A percentile compares a stretch with the other conserved stretches of the same genome.
These are phyloP conservation scores for Pyrgus malvae DNA, from an alignment of 2,888 invertebrate genomes.

Conservation along the genomic window DNA sequence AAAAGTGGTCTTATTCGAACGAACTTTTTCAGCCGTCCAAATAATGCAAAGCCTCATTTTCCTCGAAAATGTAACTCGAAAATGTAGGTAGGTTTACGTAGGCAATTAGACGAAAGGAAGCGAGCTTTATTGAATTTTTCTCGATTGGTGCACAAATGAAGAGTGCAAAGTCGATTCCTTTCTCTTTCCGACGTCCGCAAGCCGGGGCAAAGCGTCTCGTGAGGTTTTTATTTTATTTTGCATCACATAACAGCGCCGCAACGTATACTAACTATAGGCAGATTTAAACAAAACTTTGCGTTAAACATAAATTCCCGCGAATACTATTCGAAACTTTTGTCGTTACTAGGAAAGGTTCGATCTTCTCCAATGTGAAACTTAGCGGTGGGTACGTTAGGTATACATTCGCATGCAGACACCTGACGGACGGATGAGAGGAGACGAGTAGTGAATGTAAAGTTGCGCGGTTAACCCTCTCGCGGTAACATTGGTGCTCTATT, in stretches of 20 bases:
- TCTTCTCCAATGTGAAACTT: slow-evolving; percentile 41
- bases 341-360: slow-evolving; percentile 28
- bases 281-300: slow-evolving; percentile 40
- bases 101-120: slow-evolving; percentile 78
- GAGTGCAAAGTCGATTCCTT: slow-evolving; percentile 63
- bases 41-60: slow-evolving; percentile 46
- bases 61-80: slow-evolving; percentile 48
- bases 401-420: slow-evolving; percentile 51
- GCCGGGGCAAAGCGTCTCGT: slow-evolving; percentile 46
- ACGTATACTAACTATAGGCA: slow-evolving; percentile 34
- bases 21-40: slow-evolving; percentile 37
- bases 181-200: slow-evolving; percentile 64
- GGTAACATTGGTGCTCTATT: slow-evolving; percentile 37
- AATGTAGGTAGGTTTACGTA: slow-evolving; percentile 61
- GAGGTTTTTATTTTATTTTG: slow-evolving; percentile 59
- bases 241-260: slow-evolving; percentile 28
- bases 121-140: slow-evolving; percentile 78
- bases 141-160: slow-evolving; percentile 75
- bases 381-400: slow-evolving; percentile 43
- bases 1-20: slow-evolving; percentile 26
- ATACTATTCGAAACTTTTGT: slow-evolving; percentile 55
- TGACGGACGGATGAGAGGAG: slow-evolving; percentile 42
- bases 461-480: slow-evolving; percentile 66
- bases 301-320: slow-evolving; percentile 45
- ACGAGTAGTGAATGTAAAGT: slow-evolving; percentile 59